phyloP scores from a whole-genome alignment of 2,113 vertebrate genomes.

The Murina feae region DNA sequence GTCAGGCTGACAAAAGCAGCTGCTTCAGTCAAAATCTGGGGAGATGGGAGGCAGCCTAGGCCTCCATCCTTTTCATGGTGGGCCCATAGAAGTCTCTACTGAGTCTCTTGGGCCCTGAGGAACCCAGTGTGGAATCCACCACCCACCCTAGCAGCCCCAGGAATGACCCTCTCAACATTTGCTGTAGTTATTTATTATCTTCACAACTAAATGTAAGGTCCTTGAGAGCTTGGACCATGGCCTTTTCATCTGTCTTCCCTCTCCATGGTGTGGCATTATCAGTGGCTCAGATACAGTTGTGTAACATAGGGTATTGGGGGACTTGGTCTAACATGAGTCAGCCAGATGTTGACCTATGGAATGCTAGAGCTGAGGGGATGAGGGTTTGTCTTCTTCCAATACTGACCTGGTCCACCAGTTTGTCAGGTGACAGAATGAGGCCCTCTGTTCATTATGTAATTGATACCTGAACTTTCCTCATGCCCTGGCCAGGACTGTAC shows the following conservation, averaged over 20 bases:
- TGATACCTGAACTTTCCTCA: neutral
- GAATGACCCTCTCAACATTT: neutral
- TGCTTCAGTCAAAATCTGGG: neutral
- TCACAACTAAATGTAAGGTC: neutral
- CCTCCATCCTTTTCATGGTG: neutral
- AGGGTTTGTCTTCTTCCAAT: neutral
- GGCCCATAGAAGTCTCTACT: neutral
- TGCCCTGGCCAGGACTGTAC: neutral
- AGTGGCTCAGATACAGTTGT: neutral
- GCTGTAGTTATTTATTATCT: neutral
- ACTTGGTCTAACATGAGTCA: accelerated
- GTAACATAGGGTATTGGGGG: neutral
- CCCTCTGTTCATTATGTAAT: neutral
- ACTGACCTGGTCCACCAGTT: accelerated
- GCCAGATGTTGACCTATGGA: neutral
- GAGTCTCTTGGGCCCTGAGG: neutral
- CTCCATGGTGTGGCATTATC: accelerated
- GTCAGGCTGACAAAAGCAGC: neutral
- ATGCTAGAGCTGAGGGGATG: accelerated
- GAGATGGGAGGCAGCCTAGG: neutral
- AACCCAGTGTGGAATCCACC: neutral
- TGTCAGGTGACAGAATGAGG: neutral
- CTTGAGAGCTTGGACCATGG: neutral
- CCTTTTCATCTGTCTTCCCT: neutral
- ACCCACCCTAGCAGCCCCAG: accelerated